Evolutionary conservation across 2,888 invertebrate genomes (phyloP).

Genomic region (Meliscaeva auricollis): DNA sequence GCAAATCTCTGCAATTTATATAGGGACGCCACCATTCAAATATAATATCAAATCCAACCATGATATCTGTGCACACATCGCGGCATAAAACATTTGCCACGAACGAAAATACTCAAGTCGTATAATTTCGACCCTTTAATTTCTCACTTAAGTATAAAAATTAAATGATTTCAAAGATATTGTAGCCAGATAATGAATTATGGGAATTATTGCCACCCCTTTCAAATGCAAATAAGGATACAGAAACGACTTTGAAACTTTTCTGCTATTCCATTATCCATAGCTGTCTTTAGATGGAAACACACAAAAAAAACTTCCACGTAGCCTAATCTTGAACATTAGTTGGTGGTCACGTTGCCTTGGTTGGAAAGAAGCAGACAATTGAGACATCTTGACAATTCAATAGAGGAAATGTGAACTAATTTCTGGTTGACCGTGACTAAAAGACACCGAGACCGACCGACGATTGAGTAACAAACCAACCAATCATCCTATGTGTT

Average conservation of each 20-base stretch:
- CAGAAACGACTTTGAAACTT: constrained; percentile 24
- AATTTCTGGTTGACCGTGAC: constrained; percentile 76
- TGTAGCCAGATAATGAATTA: constrained; percentile 42
- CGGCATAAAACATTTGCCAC: constrained; percentile 24
- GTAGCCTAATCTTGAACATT: constrained; percentile 69
- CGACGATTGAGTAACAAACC: neutral
- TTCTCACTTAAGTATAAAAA: neutral
- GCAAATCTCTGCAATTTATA: constrained; percentile 37
- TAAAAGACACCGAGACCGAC: constrained; percentile 66
- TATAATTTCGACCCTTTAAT: constrained; percentile 49
- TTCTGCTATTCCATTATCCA: constrained; percentile 15
- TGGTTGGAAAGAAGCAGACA: constrained; percentile 45
- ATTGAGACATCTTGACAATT: constrained; percentile 67
- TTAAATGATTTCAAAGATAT: constrained; percentile 54
- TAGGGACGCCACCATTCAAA: constrained; percentile 47
- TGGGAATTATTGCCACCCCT: constrained; percentile 68
- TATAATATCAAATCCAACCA: no score
- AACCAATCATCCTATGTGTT: neutral
- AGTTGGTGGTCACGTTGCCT: constrained; percentile 75
- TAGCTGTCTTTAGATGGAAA: no score
- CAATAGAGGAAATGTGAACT: constrained; percentile 73
- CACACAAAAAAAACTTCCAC: constrained; percentile 27
- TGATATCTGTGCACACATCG: constrained; percentile 38
- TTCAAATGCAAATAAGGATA: constrained; percentile 67
- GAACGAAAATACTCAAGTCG: constrained; percentile 13